phyloP scores from a whole-genome alignment of 2,113 vertebrate species.

The Marmota flaviventris region DNA sequence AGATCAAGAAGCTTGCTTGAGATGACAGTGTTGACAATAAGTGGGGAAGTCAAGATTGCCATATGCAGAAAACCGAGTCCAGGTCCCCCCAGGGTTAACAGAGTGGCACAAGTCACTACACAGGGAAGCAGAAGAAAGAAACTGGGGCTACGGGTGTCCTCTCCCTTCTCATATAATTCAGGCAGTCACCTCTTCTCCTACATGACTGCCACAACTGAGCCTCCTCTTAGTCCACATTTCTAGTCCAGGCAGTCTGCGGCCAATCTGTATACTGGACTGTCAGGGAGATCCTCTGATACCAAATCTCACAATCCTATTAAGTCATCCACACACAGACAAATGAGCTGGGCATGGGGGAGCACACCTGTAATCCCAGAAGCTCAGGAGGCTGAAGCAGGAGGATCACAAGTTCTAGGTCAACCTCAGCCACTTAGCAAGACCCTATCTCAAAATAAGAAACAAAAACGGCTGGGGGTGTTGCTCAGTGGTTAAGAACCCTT shows the following conservation, averaged over 20 bases:
- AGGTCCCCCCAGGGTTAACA: background rate
- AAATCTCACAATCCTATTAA: background rate
- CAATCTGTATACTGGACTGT: background rate
- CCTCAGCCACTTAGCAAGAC: too few species aligned
- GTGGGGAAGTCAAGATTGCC: background rate
- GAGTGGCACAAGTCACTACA: background rate
- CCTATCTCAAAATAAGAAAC: too few species aligned
- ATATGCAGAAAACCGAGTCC: background rate
- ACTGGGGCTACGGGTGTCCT: background rate
- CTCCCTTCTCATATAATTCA: background rate
- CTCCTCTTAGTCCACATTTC: background rate
- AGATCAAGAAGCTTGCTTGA: background rate
- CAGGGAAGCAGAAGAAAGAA: background rate
- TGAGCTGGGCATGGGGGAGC: too few species aligned
- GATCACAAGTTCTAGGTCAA: too few species aligned
- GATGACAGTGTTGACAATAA: background rate
- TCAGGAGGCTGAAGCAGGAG: too few species aligned
- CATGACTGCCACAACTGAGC: background rate
- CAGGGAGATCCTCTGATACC: background rate
- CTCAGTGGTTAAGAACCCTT: too few species aligned
- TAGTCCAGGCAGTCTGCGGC: background rate
- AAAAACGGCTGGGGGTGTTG: too few species aligned
- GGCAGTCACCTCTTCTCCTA: background rate
- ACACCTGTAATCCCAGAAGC: background rate
- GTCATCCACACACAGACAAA: background rate